Conservation (phyloP, 2,113 vertebrate genomes). For the Toxotes jaculatrix region DNA sequence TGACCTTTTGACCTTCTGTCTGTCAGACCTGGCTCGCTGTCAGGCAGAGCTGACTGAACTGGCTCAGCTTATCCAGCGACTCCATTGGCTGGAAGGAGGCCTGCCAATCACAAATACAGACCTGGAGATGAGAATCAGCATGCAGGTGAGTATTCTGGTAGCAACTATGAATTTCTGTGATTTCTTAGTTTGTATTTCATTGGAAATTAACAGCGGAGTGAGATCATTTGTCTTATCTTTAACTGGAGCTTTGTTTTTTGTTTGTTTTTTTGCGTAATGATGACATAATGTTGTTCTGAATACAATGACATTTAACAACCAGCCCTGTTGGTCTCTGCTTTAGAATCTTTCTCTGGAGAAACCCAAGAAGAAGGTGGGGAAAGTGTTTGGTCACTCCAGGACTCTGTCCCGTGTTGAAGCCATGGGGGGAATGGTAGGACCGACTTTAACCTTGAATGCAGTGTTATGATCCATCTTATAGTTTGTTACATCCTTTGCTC, state of each 20-base stretch:
- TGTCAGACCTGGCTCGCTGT: conserved; percentile 87
- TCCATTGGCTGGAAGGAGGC: conserved; percentile 88
- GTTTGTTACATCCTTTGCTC: background rate
- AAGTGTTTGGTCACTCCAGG: conserved; percentile 87
- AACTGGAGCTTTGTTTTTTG: background rate
- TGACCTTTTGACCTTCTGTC: background rate
- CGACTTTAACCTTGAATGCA: background rate
- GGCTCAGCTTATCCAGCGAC: conserved; percentile 87
- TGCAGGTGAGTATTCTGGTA: conserved; percentile 73
- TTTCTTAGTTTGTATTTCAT: background rate
- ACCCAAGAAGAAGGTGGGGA: conserved; percentile 89
- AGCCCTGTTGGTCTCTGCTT: conserved; percentile 6
- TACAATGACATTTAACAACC: too few species aligned
- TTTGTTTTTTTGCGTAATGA: too few species aligned
- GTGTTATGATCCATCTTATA: background rate
- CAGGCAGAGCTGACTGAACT: conserved; percentile 90
- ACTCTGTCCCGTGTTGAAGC: conserved; percentile 91
- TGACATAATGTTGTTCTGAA: too few species aligned
- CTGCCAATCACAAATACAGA: conserved; percentile 86
- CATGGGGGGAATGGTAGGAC: conserved; percentile 86
- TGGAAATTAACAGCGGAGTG: background rate
- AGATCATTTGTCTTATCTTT: too few species aligned
- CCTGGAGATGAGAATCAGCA: conserved; percentile 82
- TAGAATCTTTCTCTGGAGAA: conserved; percentile 86
- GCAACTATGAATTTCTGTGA: background rate